Evolutionary conservation across 2,888 invertebrate species (phyloP).

Genomic region (Microctonus brassicae): DNA sequence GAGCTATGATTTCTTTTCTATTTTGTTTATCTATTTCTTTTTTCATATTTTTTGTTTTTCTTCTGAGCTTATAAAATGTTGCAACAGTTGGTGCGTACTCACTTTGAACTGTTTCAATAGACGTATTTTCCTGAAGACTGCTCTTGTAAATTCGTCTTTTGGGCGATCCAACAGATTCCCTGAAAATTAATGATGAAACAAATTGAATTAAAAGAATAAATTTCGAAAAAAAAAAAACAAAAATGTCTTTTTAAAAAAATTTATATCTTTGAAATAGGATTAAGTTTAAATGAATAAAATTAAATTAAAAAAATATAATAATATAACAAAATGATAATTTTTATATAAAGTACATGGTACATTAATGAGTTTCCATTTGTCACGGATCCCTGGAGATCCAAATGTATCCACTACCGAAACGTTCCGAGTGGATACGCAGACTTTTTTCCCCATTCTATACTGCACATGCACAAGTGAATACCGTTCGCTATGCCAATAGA

Average conservation of each 20-base stretch:
- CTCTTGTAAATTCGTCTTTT: constrained; percentile 70
- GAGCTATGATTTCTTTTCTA: constrained; percentile 2
- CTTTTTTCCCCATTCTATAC: constrained; percentile 20
- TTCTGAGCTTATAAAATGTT: neutral
- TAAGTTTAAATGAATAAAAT: neutral
- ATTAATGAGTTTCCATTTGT: constrained; percentile 55
- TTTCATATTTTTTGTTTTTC: neutral
- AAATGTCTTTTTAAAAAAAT: neutral
- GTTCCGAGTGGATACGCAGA: constrained; percentile 46
- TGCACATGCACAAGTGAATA: constrained; percentile 7
- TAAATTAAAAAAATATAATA: neutral
- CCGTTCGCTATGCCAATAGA: constrained; percentile 21
- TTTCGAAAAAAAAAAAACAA: neutral
- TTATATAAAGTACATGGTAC: constrained; percentile 46
- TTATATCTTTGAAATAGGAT: neutral
- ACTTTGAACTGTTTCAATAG: constrained; percentile 71
- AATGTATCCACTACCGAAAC: constrained; percentile 46
- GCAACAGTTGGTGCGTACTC: constrained; percentile 21
- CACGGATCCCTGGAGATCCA: constrained; percentile 47
- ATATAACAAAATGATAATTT: constrained; percentile 39
- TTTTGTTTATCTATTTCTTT: neutral
- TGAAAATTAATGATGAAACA: constrained; percentile 68
- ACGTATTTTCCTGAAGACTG: constrained; percentile 70
- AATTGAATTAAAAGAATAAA: neutral
- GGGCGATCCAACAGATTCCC: constrained; percentile 78